phyloP scores from a whole-genome alignment of 2,888 invertebrate genomes.

The Aplocera efformata region DNA sequence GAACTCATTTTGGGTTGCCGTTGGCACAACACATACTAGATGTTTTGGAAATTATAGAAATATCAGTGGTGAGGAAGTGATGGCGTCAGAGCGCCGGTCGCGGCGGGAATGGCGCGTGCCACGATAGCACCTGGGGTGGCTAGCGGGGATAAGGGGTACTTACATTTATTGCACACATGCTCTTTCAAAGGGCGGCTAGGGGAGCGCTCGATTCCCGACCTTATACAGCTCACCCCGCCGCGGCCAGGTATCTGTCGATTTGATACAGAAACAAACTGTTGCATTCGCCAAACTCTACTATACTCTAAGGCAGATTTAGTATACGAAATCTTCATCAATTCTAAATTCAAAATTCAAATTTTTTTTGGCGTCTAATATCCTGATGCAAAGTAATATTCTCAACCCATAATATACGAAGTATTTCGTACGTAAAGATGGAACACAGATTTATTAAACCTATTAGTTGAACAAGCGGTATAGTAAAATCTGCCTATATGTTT shows the following conservation, averaged over 20 bases:
- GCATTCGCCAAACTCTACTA: not conserved
- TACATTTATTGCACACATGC: constrained; percentile 79
- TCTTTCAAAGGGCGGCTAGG: constrained; percentile 70
- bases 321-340: no score
- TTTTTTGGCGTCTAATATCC: no score
- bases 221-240: constrained; percentile 33
- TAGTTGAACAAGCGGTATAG: no score
- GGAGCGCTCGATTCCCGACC: constrained; percentile 44
- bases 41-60: constrained; percentile 21
- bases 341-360: no score
- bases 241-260: constrained; percentile 29
- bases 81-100: constrained; percentile 75
- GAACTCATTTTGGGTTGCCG: constrained; percentile 74
- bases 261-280: constrained; percentile 13
- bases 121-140: constrained; percentile 73
- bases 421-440: no score
- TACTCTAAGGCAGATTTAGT: no score
- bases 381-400: no score
- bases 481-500: no score
- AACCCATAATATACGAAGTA: no score
- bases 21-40: no score
- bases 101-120: constrained; percentile 78
- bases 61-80: constrained; percentile 46
- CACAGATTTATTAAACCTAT: no score
- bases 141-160: constrained; percentile 78